phyloP scores from a whole-genome alignment of 2,113 vertebrate species.

The Alethe diademata region DNA sequence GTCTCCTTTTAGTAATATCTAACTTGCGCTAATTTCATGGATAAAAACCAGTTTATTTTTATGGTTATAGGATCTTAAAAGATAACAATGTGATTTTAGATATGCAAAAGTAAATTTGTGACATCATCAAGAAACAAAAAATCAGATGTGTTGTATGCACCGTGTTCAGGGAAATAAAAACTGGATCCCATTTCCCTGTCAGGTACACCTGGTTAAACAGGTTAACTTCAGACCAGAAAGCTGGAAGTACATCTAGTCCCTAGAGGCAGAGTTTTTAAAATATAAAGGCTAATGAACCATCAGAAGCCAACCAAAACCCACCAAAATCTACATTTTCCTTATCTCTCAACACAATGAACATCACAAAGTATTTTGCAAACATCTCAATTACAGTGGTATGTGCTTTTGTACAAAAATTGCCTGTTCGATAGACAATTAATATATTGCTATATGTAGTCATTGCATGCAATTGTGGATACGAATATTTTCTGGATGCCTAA shows the following conservation, averaged over 20 bases:
- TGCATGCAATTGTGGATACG: neutral
- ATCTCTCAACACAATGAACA: neutral
- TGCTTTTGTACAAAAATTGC: neutral
- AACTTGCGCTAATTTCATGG: neutral
- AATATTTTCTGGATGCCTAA: neutral
- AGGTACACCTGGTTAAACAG: neutral
- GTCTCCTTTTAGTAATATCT: neutral
- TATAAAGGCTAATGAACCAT: neutral
- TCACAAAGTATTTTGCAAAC: neutral
- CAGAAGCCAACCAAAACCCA: neutral
- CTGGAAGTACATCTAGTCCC: neutral
- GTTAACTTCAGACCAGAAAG: neutral
- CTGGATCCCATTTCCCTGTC: neutral
- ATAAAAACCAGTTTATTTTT: neutral
- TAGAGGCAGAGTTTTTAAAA: neutral
- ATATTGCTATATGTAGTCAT: neutral
- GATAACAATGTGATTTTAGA: neutral
- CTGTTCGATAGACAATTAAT: neutral
- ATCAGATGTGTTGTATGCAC: neutral
- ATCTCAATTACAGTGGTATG: accelerated
- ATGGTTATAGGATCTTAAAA: neutral
- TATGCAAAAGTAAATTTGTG: neutral
- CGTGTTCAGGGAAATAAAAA: neutral
- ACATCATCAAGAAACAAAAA: neutral
- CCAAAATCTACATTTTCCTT: neutral